Percentiles rank a stretch among this genome's conserved stretches.
phyloP scores from a whole-genome alignment of 2,888 invertebrate genomes.

The Pemphredon lugubris region DNA sequence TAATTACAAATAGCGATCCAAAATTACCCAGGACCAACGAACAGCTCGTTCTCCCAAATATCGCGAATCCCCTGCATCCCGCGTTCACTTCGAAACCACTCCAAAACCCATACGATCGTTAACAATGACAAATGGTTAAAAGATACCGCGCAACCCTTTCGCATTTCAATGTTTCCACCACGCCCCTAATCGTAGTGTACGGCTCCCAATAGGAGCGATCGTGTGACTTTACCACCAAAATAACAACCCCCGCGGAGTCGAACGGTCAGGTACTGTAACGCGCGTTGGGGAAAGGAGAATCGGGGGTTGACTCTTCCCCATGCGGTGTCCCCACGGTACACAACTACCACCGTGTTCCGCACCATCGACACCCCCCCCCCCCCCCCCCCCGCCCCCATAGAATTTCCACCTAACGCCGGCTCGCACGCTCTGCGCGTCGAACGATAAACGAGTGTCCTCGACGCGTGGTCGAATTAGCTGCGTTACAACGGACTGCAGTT shows the following conservation, averaged over 20 bases:
- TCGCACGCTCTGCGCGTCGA: constrained; percentile 39
- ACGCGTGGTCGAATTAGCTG: constrained; percentile 44
- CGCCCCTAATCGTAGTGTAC: constrained; percentile 45
- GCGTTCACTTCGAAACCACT: too few species aligned
- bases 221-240: constrained; percentile 31
- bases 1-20: too few species aligned
- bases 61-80: too few species aligned
- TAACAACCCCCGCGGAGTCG: constrained; percentile 37
- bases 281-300: neutral
- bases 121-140: constrained; percentile 36
- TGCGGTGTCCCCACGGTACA: constrained; percentile 3
- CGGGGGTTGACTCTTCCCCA: neutral
- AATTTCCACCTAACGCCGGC: constrained; percentile 24
- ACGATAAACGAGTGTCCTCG: constrained; percentile 57
- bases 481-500: constrained; percentile 44
- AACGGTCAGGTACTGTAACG: too few species aligned
- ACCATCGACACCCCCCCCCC: too few species aligned
- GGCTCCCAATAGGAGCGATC: constrained; percentile 27
- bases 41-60: too few species aligned
- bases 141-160: constrained; percentile 21
- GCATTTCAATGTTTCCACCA: constrained; percentile 41
- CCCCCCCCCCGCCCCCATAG: constrained; percentile 26
- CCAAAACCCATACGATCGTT: constrained; percentile 5
- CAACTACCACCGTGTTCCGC: constrained; percentile 4
- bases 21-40: too few species aligned